Base-by-base conservation (phyloP, 1,140 invertebrate genomes). In the Temnothorax nylanderi region DNA sequence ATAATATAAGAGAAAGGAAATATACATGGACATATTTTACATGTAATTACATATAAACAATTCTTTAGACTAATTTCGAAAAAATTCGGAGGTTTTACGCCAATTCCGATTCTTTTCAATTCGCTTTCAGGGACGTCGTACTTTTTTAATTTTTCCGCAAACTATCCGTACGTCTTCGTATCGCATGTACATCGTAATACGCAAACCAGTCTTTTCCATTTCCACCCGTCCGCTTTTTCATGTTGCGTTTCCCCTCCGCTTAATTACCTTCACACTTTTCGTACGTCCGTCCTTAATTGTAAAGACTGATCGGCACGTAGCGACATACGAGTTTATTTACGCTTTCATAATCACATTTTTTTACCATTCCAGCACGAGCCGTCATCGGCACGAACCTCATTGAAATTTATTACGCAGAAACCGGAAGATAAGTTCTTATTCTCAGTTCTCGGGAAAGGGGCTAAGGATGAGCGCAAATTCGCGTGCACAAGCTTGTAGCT, bases 321-420 rank as follows among this genome's bases (percentile, higher is more conserved):
- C 18, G n/a, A 44, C 21, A 16, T 58, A 77, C 16, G 49, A 74
- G 16, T 69, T 74, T 3, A 58, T 41, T 75, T 34, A 5, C 11
- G 21, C 26, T 21, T n/a, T 18, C 51, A 18, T 78, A 78, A 78
- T 65, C 18, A 4, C 21, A 60, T 47, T 49, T 16, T 44, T 32
- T 65, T 37, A 49, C 10, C 44, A 78, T 65, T 78, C 41, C 76
- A 78, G 60, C 76, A 65, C 11, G n/a, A 64, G 51, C 13, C 49
- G 49, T 47, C 75, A 58, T 21, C 34, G n/a, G 16, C 54, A 77
- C 56, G 41, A 77, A 26, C 16, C 16, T 77, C 26, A 47, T 78
- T 64, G 32, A 78, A 64, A 78, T 62, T 62, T 64, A 64, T 78
- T 10, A 16, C 37, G 16, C 58, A 49, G 41, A 65, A 78, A 78